A percentile compares a stretch with the other conserved stretches of the same genome.
These are phyloP conservation scores for Cnemophilus loriae DNA, from an alignment of 2,113 vertebrate species.

Conservation along the genomic window DNA sequence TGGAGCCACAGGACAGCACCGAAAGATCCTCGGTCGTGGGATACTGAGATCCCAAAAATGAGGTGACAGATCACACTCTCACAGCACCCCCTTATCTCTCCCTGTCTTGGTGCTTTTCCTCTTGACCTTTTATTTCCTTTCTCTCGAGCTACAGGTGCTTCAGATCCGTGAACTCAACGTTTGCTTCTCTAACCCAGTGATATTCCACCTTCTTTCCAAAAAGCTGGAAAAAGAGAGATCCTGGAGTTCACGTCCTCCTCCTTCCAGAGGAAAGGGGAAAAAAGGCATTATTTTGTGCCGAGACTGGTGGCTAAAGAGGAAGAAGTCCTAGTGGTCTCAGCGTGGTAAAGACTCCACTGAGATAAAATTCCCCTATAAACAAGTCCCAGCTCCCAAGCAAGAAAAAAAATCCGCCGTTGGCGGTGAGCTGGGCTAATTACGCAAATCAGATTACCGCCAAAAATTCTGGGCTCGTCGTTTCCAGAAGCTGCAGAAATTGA, in stretches of 20 bases:
- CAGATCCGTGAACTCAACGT: not conserved
- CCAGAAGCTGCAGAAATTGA: not conserved
- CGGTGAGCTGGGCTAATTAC: not conserved
- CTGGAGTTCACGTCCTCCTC: not conserved
- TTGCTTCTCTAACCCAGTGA: not conserved
- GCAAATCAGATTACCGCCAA: not conserved
- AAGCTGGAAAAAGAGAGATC: not conserved
- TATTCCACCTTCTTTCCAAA: not conserved
- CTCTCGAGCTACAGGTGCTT: not conserved
- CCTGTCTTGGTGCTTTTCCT: not conserved
- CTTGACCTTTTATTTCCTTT: not conserved
- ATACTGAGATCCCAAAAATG: not conserved
- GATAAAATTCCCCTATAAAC: not conserved
- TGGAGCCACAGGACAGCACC: not conserved
- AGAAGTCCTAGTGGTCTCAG: not conserved
- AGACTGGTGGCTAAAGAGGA: not conserved
- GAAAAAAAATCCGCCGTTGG: not conserved
- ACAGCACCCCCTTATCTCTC: not conserved
- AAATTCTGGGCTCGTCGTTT: not conserved
- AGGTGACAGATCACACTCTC: not conserved
- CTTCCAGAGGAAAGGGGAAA: not conserved
- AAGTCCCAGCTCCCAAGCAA: not conserved
- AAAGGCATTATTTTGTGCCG: not conserved
- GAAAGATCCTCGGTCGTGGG: rapidly evolving
- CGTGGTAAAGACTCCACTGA: not conserved